Percentiles rank a stretch among this genome's conserved stretches.
Conservation (phyloP, 1,140 invertebrate species). For the Gryon sp. region DNA sequence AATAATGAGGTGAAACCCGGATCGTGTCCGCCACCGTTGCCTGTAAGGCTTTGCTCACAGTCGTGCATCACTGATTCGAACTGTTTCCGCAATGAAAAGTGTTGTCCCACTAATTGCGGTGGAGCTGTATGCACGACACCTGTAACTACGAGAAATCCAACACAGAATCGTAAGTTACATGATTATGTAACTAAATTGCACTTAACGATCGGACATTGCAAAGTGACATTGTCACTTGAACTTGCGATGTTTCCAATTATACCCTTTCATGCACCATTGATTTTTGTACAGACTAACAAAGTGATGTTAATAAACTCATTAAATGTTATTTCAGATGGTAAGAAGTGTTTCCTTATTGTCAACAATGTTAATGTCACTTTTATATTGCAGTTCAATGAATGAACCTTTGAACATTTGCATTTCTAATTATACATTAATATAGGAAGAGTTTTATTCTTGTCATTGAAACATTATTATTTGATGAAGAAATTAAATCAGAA, state of each 20-base stretch:
- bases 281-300: too few relatives aligned
- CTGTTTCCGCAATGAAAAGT: conserved; percentile 73
- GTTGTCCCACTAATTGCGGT: conserved; percentile 81
- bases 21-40: conserved; percentile 72
- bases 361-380: too few relatives aligned
- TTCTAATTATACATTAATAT: too few relatives aligned
- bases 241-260: conserved; percentile 7
- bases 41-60: conserved; percentile 69
- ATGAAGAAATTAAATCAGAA: too few relatives aligned
- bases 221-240: conserved; percentile 41
- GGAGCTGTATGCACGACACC: conserved; percentile 80
- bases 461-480: too few relatives aligned
- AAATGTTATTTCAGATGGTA: too few relatives aligned
- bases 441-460: too few relatives aligned
- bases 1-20: conserved; percentile 65
- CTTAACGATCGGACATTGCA: neutral
- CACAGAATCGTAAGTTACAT: conserved; percentile 48
- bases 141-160: conserved; percentile 72
- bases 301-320: too few relatives aligned
- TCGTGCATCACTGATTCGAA: conserved; percentile 70
- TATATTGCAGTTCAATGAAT: too few relatives aligned
- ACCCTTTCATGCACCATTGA: neutral
- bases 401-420: too few relatives aligned
- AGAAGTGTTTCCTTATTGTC: too few relatives aligned
- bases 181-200: conserved; percentile 26